Percentiles rank a stretch among this genome's conserved stretches.
These are phyloP conservation scores for Drosophila micromelanica DNA, from an alignment of 1,140 invertebrate species.

Conservation along the genomic window DNA sequence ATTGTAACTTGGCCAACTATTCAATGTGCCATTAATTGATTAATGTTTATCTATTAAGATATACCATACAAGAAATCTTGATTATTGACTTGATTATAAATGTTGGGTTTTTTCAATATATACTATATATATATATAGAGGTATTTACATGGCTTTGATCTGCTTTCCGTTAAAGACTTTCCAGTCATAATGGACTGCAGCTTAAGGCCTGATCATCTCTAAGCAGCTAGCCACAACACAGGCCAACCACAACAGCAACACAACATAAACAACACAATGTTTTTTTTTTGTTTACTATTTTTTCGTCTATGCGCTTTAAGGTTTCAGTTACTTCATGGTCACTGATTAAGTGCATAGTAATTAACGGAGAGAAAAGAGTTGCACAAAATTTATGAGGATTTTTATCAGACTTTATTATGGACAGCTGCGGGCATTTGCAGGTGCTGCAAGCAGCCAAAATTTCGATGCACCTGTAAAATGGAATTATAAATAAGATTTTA, in stretches of 20 bases:
- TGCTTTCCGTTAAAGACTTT: slow-evolving; percentile 3
- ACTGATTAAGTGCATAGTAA: slow-evolving; percentile 77
- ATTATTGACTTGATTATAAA: too few relatives aligned
- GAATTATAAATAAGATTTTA: slow-evolving; percentile 31
- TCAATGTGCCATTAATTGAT: too few relatives aligned
- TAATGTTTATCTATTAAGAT: too few relatives aligned
- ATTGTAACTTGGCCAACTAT: too few relatives aligned
- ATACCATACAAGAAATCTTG: too few relatives aligned
- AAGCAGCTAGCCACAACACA: slow-evolving; percentile 1
- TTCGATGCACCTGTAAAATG: slow-evolving; percentile 6
- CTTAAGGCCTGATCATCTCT: slow-evolving; percentile 3
- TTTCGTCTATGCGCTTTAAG: slow-evolving; percentile 38
- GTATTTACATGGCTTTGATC: background rate
- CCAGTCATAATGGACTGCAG: background rate
- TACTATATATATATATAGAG: background rate
- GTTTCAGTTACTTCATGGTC: slow-evolving; percentile 69
- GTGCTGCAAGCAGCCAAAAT: slow-evolving; percentile 12
- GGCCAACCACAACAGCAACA: slow-evolving; percentile 7
- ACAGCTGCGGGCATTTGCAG: slow-evolving; percentile 14
- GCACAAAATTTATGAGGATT: slow-evolving; percentile 65
- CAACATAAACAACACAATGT: background rate
- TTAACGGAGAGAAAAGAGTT: slow-evolving; percentile 46
- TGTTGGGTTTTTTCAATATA: too few relatives aligned
- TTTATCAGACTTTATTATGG: slow-evolving; percentile 37
- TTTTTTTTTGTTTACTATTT: slow-evolving; percentile 3